Evolutionary conservation across 1,140 invertebrate genomes (phyloP).

Genomic region (Lordiphosa mommai): DNA sequence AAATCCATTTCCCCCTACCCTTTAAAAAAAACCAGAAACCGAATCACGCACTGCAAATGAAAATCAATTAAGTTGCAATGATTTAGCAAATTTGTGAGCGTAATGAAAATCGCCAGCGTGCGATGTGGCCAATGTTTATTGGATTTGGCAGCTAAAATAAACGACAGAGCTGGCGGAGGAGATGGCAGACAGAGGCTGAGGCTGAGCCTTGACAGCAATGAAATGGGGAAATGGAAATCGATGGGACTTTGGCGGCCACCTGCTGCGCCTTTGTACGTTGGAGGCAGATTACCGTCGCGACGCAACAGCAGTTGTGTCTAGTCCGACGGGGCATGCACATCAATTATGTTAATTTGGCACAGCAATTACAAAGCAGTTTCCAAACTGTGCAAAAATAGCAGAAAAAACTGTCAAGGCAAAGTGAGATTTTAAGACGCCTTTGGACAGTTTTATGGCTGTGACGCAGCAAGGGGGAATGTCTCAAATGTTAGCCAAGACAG

Average conservation of each 20-base stretch:
- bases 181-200: background rate
- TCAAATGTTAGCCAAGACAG: constrained; percentile 22
- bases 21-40: background rate
- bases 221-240: constrained; percentile 58
- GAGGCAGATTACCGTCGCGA: constrained; percentile 9
- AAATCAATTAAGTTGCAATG: constrained; percentile 71
- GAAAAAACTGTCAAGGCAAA: constrained; percentile 4
- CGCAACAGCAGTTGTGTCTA: constrained; percentile 9
- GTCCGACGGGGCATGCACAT: constrained; percentile 32
- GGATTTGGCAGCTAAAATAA: constrained; percentile 55
- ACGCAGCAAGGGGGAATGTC: constrained; percentile 27
- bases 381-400: constrained; percentile 21
- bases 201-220: constrained; percentile 36
- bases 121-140: constrained; percentile 56
- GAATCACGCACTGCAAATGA: constrained; percentile 35
- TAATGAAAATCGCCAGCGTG: constrained; percentile 49
- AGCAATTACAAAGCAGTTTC: constrained; percentile 63
- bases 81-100: constrained; percentile 58
- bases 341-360: constrained; percentile 71
- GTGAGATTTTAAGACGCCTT: constrained; percentile 12
- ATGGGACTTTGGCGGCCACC: constrained; percentile 50
- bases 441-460: constrained; percentile 15
- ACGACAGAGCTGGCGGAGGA: background rate
- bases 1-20: constrained; percentile 16
- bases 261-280: constrained; percentile 56